These are phyloP conservation scores for Callyntrura guangdongensis DNA, from an alignment of 2,888 invertebrate species.

Conservation along the genomic window DNA sequence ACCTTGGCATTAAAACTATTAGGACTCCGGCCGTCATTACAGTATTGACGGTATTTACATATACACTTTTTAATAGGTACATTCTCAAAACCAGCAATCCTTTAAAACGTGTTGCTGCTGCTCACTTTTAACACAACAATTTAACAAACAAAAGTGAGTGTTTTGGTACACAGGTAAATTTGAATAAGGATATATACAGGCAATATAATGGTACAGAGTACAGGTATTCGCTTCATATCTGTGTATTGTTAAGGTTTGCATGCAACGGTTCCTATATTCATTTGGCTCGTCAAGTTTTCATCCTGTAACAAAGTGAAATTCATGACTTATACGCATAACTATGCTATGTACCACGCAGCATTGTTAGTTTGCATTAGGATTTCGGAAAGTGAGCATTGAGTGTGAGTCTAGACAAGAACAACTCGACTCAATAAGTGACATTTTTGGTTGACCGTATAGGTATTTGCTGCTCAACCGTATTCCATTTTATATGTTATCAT, in stretches of 20 bases:
- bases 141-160: neutral
- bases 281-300: neutral
- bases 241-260: neutral
- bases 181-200: neutral
- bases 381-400: slow-evolving; percentile 19
- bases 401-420: neutral
- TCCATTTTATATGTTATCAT: neutral
- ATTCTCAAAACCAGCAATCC: no score
- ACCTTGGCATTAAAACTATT: no score
- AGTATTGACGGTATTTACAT: no score
- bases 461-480: neutral
- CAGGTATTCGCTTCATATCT: neutral
- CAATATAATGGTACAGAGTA: neutral
- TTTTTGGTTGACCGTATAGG: neutral
- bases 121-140: no score
- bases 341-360: neutral
- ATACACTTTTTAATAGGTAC: no score
- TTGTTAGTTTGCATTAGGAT: slow-evolving; percentile 24
- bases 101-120: no score
- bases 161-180: no score
- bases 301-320: slow-evolving; percentile 22
- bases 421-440: neutral
- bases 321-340: neutral
- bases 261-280: neutral
- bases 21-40: no score